Conservation (phyloP, 1,140 invertebrate species). For the Drosophila tsacasi region DNA sequence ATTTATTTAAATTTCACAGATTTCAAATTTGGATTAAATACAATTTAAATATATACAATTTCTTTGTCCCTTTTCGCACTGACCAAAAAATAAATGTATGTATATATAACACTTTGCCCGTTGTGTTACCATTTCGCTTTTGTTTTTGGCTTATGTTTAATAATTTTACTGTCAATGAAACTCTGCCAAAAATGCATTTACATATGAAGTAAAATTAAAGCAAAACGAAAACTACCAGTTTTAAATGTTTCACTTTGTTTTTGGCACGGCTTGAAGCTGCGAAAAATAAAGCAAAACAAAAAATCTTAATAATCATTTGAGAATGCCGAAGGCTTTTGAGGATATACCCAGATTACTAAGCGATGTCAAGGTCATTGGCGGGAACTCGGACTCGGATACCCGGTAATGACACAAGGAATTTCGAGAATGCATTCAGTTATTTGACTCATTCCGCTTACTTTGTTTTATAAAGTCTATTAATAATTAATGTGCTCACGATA, state of each 20-base stretch:
- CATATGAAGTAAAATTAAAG: slow-evolving; percentile 59
- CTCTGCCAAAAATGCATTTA: slow-evolving; percentile 64
- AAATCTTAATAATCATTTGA: slow-evolving; percentile 43
- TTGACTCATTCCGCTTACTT: slow-evolving; percentile 14
- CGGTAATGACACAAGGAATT: slow-evolving; percentile 28
- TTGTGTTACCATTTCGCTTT: slow-evolving; percentile 10
- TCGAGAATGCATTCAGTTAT: slow-evolving; percentile 16
- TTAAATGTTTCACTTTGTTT: slow-evolving; percentile 58
- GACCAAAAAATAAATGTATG: not conserved
- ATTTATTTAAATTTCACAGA: slow-evolving; percentile 44
- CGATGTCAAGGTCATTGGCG: slow-evolving; percentile 35
- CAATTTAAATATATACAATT: slow-evolving; percentile 36
- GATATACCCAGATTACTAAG: slow-evolving; percentile 41
- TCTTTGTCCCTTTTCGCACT: slow-evolving; percentile 37
- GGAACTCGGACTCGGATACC: not conserved
- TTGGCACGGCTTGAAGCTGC: slow-evolving; percentile 36
- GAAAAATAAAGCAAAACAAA: slow-evolving; percentile 5
- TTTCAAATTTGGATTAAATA: slow-evolving; percentile 28
- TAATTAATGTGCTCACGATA: slow-evolving; percentile 25
- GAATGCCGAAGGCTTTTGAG: slow-evolving; percentile 39
- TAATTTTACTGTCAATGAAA: slow-evolving; percentile 69
- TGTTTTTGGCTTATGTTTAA: slow-evolving; percentile 56
- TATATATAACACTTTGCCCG: not conserved
- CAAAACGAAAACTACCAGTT: slow-evolving; percentile 40
- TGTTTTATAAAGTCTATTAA: slow-evolving; percentile 9